These are phyloP conservation scores for Eristalis arbustorum DNA, from an alignment of 2,888 invertebrate species.

Conservation along the genomic window DNA sequence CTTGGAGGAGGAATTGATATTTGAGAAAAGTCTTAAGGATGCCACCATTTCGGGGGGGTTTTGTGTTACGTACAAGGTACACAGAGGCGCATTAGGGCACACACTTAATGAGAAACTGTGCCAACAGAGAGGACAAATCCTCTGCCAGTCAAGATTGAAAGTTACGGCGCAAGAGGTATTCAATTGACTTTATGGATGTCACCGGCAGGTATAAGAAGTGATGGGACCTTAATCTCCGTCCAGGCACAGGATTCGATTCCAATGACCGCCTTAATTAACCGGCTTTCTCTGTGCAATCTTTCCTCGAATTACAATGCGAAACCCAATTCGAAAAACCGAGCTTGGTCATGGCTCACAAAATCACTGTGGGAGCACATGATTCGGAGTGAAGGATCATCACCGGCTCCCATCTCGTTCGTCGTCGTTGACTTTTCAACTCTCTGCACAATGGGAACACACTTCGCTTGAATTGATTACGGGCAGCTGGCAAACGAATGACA, in stretches of 20 bases:
- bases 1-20: constrained; percentile 37
- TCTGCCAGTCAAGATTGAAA: not conserved
- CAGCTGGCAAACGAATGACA: not conserved
- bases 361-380: no score
- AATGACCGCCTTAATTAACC: no score
- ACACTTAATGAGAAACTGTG: constrained; percentile 49
- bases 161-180: not conserved
- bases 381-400: no score
- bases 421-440: no score
- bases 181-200: not conserved
- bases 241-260: no score
- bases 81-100: constrained; percentile 13
- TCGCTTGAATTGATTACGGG: not conserved
- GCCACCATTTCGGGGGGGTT: constrained; percentile 8
- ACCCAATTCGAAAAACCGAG: no score
- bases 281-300: no score
- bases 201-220: not conserved
- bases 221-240: not conserved
- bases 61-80: not conserved
- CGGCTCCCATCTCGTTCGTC: no score
- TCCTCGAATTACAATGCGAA: no score
- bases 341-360: no score
- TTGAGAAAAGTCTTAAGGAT: constrained; percentile 57
- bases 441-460: not conserved
- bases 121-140: not conserved